phyloP scores from a whole-genome alignment of 2,113 vertebrate genomes.

The Jaculus jaculus region DNA sequence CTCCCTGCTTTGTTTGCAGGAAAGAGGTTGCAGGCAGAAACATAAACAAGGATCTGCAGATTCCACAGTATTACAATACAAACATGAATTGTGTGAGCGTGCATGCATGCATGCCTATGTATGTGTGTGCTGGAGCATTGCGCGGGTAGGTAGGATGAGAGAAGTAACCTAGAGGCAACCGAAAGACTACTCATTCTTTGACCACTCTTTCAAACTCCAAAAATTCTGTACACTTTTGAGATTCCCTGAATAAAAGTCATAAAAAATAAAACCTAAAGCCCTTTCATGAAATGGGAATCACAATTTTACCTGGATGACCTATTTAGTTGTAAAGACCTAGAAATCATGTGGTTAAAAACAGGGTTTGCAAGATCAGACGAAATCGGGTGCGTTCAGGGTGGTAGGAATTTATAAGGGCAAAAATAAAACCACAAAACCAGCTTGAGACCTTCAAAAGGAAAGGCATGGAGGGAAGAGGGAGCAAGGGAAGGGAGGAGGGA shows the following conservation, averaged over 20 bases:
- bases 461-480: neutral
- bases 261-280: neutral
- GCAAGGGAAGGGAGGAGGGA: neutral
- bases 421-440: neutral
- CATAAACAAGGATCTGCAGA: neutral
- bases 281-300: neutral
- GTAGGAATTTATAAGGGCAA: neutral
- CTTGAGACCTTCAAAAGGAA: neutral
- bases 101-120: neutral
- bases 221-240: neutral
- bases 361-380: neutral
- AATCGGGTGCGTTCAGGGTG: no score
- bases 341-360: conserved; percentile 5
- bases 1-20: neutral
- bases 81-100: neutral
- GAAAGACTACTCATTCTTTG: neutral
- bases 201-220: conserved; percentile 40
- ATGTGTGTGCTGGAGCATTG: accelerated
- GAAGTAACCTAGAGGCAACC: neutral
- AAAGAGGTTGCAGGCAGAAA: conserved; percentile 38
- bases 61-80: neutral
- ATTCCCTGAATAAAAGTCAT: conserved; percentile 11
- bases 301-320: conserved; percentile 7
- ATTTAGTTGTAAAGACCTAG: neutral
- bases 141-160: neutral